phyloP scores from a whole-genome alignment of 2,888 invertebrate species.

The Neocrepidodera transversa region DNA sequence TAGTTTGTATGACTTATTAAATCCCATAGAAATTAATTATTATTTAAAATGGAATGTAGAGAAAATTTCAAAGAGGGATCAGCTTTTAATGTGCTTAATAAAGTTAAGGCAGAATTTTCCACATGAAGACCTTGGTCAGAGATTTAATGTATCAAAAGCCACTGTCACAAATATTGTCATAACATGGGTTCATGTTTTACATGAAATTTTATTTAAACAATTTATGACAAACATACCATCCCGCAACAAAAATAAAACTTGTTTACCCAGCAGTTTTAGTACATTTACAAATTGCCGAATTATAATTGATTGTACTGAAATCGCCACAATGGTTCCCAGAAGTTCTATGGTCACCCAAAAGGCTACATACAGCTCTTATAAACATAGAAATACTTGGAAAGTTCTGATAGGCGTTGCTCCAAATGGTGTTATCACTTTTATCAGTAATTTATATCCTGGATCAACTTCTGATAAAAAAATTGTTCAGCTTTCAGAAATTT shows the following conservation, averaged over 20 bases:
- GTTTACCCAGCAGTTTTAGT: not conserved
- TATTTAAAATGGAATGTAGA: conserved; percentile 4
- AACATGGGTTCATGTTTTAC: not conserved
- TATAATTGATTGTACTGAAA: conserved; percentile 7
- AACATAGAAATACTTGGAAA: conserved; percentile 1
- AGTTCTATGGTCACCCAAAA: not conserved
- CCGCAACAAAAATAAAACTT: not conserved
- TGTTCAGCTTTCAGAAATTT: not conserved
- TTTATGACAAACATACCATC: not conserved
- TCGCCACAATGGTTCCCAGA: not conserved
- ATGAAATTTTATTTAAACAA: not conserved
- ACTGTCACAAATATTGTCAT: not conserved
- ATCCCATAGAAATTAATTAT: not conserved
- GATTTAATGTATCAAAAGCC: not conserved
- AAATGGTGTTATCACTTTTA: conserved; percentile 15
- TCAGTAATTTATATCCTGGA: conserved; percentile 13
- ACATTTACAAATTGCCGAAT: no score
- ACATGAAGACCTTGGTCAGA: not conserved
- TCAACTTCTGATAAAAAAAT: conserved; percentile 13
- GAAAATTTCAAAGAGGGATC: conserved; percentile 7
- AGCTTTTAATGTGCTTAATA: conserved; percentile 9
- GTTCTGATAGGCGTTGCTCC: not conserved
- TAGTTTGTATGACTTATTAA: not conserved
- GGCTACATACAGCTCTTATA: not conserved
- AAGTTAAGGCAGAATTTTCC: conserved; percentile 12